A percentile compares a stretch with the other conserved stretches of the same genome.
phyloP scores from a whole-genome alignment of 2,797 vertebrate species.

The Gymnothorax javanicus region DNA sequence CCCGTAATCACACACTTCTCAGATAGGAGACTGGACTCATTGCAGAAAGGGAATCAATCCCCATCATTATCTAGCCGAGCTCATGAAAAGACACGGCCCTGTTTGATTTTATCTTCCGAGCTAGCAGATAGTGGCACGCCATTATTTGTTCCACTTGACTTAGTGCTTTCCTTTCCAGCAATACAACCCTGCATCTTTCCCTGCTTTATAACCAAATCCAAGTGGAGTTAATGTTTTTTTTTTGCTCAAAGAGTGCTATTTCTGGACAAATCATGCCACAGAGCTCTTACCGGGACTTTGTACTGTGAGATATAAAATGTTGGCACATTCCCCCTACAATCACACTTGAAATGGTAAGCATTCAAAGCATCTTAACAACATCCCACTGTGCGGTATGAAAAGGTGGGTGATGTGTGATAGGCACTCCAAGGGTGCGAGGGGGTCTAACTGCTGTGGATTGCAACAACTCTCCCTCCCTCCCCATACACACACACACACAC shows the following conservation, averaged over 20 bases:
- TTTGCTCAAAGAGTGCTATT: not conserved
- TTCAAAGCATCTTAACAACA: too few relatives aligned
- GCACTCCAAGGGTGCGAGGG: too few relatives aligned
- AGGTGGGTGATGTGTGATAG: too few relatives aligned
- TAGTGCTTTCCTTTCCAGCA: not conserved
- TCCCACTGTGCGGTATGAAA: too few relatives aligned
- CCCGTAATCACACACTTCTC: not conserved
- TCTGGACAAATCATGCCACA: not conserved
- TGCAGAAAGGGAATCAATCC: not conserved
- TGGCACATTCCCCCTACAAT: too few relatives aligned
- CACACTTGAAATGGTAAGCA: too few relatives aligned
- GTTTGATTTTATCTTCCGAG: not conserved
- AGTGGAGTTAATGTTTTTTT: not conserved
- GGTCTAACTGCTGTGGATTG: too few relatives aligned
- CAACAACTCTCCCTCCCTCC: too few relatives aligned
- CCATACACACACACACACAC: too few relatives aligned
- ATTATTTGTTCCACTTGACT: not conserved
- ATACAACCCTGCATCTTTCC: not conserved
- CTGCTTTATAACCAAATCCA: too few relatives aligned
- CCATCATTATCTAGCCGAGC: not conserved
- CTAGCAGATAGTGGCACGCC: not conserved
- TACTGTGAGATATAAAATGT: not conserved
- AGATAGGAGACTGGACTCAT: not conserved
- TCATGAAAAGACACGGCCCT: not conserved
- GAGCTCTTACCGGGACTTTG: not conserved